These are phyloP conservation scores for Anthoscopus minutus DNA, from an alignment of 2,113 vertebrate species.

Conservation along the genomic window DNA sequence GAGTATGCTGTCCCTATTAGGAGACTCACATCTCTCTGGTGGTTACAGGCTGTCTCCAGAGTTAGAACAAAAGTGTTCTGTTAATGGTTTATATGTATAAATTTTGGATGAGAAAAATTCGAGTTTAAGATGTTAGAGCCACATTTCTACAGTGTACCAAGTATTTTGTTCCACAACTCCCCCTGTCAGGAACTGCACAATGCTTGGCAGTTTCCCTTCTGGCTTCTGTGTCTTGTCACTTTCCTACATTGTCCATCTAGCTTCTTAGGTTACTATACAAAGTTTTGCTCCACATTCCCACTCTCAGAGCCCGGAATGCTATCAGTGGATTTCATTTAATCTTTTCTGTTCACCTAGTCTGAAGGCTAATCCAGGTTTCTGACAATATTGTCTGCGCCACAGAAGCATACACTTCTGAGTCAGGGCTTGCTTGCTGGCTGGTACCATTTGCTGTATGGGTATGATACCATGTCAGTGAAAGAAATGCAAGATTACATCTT, in stretches of 20 bases:
- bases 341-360: not conserved
- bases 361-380: not conserved
- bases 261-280: not conserved
- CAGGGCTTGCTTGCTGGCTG: not conserved
- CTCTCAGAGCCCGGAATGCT: not conserved
- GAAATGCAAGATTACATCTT: not conserved
- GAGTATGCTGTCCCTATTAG: not conserved
- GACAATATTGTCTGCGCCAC: not conserved
- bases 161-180: not conserved
- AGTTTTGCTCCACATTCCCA: not conserved
- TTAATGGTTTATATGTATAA: not conserved
- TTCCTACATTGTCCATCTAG: not conserved
- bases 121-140: not conserved
- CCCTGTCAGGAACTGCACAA: not conserved
- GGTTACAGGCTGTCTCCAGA: not conserved
- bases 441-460: not conserved
- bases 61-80: not conserved
- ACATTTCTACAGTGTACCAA: not conserved
- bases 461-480: not conserved
- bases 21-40: not conserved
- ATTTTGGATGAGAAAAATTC: not conserved
- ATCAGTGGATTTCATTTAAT: not conserved
- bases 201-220: not conserved
- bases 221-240: not conserved
- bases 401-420: not conserved